Conservation (phyloP, 1,140 invertebrate genomes). For the Centruroides sculpturatus region DNA sequence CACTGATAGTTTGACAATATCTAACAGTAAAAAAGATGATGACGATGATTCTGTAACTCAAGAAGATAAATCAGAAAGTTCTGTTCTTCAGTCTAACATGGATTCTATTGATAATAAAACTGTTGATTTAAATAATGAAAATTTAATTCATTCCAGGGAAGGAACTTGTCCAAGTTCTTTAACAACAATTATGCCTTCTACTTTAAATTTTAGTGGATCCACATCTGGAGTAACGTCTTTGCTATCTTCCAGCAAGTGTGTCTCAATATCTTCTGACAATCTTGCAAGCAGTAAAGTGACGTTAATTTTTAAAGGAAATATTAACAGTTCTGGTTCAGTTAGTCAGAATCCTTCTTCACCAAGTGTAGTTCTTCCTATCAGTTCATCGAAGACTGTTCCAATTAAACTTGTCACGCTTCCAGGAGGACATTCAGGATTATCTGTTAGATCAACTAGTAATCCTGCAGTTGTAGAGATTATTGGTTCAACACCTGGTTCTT, state of each 20-base stretch:
- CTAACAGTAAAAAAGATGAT: no score
- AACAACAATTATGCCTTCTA: no score
- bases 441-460: constrained; percentile 8
- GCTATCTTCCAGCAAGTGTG: constrained; percentile 7
- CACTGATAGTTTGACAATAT: no score
- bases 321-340: not conserved
- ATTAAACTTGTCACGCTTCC: constrained; percentile 28
- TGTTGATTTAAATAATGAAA: no score
- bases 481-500: constrained; percentile 2
- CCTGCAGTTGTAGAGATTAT: constrained; percentile 14
- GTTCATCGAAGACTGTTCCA: constrained; percentile 26
- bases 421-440: constrained; percentile 5
- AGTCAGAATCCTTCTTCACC: constrained; percentile 6
- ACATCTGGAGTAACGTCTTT: constrained; percentile 10
- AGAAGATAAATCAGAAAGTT: no score
- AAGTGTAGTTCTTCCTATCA: constrained; percentile 11
- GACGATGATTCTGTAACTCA: no score
- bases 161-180: no score
- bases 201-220: no score
- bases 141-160: no score
- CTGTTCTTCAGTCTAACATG: no score
- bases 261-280: constrained; percentile 2
- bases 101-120: no score
- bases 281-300: constrained; percentile 9
- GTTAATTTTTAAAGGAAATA: constrained; percentile 13